These are phyloP conservation scores for Leptodactylus fallax DNA, from an alignment of 2,797 vertebrate genomes.

Conservation along the genomic window DNA sequence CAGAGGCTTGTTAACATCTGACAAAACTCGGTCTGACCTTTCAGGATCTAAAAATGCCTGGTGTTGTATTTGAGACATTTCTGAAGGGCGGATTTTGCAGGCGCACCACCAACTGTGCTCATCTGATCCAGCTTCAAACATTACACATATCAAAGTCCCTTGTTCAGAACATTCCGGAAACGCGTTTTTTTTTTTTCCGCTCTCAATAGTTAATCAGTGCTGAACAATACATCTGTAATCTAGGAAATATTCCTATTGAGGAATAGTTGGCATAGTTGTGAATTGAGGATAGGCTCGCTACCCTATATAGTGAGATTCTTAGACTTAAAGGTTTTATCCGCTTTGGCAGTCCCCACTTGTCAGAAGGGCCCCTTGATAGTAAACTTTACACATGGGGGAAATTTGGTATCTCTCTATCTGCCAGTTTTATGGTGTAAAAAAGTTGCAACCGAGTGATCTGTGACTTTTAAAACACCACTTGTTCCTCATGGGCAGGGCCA, in stretches of 20 bases:
- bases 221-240: not conserved
- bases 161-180: slow-evolving; percentile 9
- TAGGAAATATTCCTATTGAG: not conserved
- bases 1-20: slow-evolving; percentile 40
- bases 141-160: not conserved
- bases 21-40: slow-evolving; percentile 33
- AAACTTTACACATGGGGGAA: too few relatives aligned
- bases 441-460: too few relatives aligned
- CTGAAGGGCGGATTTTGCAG: slow-evolving; percentile 17
- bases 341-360: too few relatives aligned
- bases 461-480: too few relatives aligned
- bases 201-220: not conserved
- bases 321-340: too few relatives aligned
- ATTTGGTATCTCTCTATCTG: too few relatives aligned
- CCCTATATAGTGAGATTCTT: too few relatives aligned
- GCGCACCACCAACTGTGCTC: not conserved
- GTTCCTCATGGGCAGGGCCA: too few relatives aligned
- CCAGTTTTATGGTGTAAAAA: too few relatives aligned
- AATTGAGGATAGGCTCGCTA: too few relatives aligned
- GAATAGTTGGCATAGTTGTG: not conserved
- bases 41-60: slow-evolving; percentile 34
- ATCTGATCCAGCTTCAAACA: slow-evolving; percentile 53
- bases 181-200: too few relatives aligned
- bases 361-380: too few relatives aligned
- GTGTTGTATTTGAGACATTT: slow-evolving; percentile 6